Evolutionary conservation across 2,113 vertebrate species (phyloP).

Genomic region (Pomatostomus ruficeps): DNA sequence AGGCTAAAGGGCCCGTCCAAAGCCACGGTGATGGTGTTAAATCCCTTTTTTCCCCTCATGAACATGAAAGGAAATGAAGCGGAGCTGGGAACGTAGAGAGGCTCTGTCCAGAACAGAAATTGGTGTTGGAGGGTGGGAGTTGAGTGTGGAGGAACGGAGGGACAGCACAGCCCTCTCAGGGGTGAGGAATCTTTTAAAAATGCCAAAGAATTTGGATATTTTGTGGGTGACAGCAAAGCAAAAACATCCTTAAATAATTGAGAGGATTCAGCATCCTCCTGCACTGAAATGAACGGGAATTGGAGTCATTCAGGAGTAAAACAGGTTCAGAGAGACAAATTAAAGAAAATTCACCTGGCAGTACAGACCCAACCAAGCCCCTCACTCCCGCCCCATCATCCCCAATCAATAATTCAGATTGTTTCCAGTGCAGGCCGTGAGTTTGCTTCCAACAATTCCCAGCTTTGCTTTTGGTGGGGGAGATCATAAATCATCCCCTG

Average conservation of each 20-base stretch:
- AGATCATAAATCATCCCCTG: background rate
- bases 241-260: background rate
- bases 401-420: conserved; percentile 34
- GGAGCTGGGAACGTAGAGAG: background rate
- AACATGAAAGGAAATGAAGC: background rate
- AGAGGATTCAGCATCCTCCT: background rate
- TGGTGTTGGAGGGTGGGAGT: background rate
- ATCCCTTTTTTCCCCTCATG: background rate
- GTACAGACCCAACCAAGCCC: background rate
- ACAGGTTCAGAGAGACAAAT: background rate
- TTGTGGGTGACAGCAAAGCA: background rate
- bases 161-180: background rate
- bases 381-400: background rate
- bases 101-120: background rate
- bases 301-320: background rate
- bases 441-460: background rate
- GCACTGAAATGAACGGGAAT: background rate
- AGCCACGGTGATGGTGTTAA: background rate
- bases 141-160: background rate
- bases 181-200: background rate
- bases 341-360: background rate
- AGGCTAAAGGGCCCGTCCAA: background rate
- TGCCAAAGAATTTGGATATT: background rate
- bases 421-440: background rate
- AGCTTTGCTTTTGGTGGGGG: background rate